Base-by-base conservation (phyloP, 2,888 invertebrate species). In the Pomacea canaliculata region DNA sequence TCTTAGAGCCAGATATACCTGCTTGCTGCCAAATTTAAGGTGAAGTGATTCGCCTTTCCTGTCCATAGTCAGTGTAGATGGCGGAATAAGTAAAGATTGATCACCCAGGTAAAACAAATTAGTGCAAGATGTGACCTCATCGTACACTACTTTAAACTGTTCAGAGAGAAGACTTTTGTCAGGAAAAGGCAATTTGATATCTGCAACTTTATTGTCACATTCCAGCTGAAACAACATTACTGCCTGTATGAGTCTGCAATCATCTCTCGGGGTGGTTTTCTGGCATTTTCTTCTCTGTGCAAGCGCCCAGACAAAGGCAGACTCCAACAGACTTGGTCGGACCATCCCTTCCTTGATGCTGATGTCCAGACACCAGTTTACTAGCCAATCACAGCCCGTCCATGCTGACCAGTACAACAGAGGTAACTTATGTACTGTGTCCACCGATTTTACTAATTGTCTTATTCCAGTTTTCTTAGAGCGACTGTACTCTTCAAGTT, bases 391-490 rank as follows among this genome's bases (percentile, higher is more conserved):
- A 23, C 63, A 48, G 63, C 63, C 23, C 49, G 27, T 27, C 71
- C 71, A 71, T 48, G 62, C 27, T 10, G 71, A 71, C 71, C 71
- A 71, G 71, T 71, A 71, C 71, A 71, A 16, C 63, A 71, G 48
- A 19, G 71, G 71, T 19, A 71, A 63, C 8, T n/a, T 48, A 16
- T 27, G 19, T 49, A 62, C 48, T 5, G 10, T 16, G 49, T 71
- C 71, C 63, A 63, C 63, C 3, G 71, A 60, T 18, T 19, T 46
- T 63, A 71, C 13, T 49, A 71, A 16, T 16, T 18, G 63, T 63
- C n/a, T 9, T 3, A 23, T 23, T 9, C 49, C 62, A 48, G 18
- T n/a, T 19, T 46, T 63, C 48, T 62, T 19, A n/a, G 2, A 16
- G 19, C 37, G 19, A 49, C 63, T 63, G 71, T 49, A 49, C 23